phyloP scores from a whole-genome alignment of 2,113 vertebrate species.

The Alexandromys fortis region DNA sequence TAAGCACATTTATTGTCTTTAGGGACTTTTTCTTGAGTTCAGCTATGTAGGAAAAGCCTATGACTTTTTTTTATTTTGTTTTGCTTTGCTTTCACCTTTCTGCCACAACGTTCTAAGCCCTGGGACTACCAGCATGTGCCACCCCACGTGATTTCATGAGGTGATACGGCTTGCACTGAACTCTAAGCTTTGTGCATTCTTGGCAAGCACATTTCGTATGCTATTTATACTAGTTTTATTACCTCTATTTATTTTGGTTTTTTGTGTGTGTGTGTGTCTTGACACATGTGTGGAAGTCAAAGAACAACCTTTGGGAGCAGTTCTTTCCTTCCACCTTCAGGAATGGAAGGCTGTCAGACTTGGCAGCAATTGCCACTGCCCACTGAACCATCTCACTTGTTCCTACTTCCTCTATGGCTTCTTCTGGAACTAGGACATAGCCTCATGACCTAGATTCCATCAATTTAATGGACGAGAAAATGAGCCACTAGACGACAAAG shows the following conservation, averaged over 20 bases:
- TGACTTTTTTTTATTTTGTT: neutral
- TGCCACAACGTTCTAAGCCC: neutral
- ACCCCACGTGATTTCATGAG: neutral
- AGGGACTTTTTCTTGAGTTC: neutral
- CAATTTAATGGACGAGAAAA: neutral
- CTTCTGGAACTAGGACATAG: neutral
- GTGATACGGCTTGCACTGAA: too few relatives aligned
- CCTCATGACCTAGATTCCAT: neutral
- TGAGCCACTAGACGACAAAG: neutral
- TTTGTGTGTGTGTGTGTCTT: neutral
- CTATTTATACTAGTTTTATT: neutral
- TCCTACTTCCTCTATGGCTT: neutral
- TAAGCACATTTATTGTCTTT: conserved; percentile 7
- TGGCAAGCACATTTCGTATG: neutral
- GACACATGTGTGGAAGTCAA: too few relatives aligned
- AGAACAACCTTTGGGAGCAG: neutral
- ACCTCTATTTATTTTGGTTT: too few relatives aligned
- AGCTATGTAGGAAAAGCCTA: neutral
- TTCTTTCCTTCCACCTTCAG: neutral
- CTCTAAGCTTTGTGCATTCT: neutral
- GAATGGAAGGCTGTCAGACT: neutral
- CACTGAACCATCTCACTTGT: too few relatives aligned
- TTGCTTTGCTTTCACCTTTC: neutral
- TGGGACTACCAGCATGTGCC: neutral
- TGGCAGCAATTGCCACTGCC: neutral